Evolutionary conservation across 1,140 invertebrate genomes (phyloP).

Genomic region (Euura saliciscinereae): DNA sequence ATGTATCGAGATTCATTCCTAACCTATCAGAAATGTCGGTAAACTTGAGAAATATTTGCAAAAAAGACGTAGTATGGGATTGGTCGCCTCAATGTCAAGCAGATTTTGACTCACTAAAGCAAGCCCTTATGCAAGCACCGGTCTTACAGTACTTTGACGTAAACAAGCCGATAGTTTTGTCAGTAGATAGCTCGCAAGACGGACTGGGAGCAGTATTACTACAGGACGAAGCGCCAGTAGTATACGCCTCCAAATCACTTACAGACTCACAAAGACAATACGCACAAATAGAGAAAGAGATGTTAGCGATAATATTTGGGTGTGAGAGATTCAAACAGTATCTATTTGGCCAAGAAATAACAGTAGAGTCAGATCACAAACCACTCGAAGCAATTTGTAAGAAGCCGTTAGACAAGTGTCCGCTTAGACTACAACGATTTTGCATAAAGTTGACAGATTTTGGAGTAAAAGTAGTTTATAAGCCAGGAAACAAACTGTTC

Average conservation of each 20-base stretch:
- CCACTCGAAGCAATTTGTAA: slow-evolving; percentile 40
- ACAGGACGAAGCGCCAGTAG: slow-evolving; percentile 39
- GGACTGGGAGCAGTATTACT: slow-evolving; percentile 28
- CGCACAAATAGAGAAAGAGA: slow-evolving; percentile 54
- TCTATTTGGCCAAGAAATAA: slow-evolving; percentile 34
- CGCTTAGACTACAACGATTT: slow-evolving; percentile 43
- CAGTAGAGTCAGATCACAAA: slow-evolving; percentile 42
- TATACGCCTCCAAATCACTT: slow-evolving; percentile 35
- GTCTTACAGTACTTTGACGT: slow-evolving; percentile 29
- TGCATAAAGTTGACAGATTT: slow-evolving; percentile 39
- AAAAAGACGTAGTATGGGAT: slow-evolving; percentile 32
- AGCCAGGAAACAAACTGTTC: slow-evolving; percentile 22
- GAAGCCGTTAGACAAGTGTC: slow-evolving; percentile 39
- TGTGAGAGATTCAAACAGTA: slow-evolving; percentile 45
- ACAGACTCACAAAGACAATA: slow-evolving; percentile 33
- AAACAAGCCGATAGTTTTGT: slow-evolving; percentile 25
- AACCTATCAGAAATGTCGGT: slow-evolving; percentile 35
- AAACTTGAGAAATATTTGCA: slow-evolving; percentile 34
- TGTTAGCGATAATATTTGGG: slow-evolving; percentile 53
- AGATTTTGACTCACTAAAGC: slow-evolving; percentile 35
- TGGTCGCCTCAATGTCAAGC: slow-evolving; percentile 28
- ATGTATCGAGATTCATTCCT: slow-evolving; percentile 46
- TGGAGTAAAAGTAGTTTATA: slow-evolving; percentile 38
- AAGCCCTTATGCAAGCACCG: slow-evolving; percentile 26
- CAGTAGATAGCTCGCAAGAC: slow-evolving; percentile 22